phyloP scores from a whole-genome alignment of 37 sponge, comb jelly and placozoan genomes.

The Hexactinellida sp. region DNA sequence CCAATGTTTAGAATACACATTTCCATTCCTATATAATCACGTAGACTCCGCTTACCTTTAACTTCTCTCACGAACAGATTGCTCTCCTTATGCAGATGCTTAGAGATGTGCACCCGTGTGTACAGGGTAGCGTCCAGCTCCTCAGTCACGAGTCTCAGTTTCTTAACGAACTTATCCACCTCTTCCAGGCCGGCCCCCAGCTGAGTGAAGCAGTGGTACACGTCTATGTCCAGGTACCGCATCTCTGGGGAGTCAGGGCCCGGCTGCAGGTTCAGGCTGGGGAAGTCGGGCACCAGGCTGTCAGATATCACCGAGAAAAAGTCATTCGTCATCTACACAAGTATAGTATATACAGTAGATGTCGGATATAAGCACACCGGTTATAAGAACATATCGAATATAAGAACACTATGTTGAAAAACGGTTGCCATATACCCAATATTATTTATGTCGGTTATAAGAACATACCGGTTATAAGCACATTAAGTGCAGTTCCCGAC shows the following conservation, averaged over 20 bases:
- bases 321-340: conserved; percentile 12
- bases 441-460: no score
- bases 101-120: not conserved
- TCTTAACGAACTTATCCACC: not conserved
- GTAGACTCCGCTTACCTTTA: no score
- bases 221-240: not conserved
- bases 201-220: conserved; percentile 14
- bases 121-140: not conserved
- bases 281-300: not conserved
- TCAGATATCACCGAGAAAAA: not conserved
- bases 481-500: no score
- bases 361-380: no score
- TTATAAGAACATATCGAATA: no score
- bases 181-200: not conserved
- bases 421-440: no score
- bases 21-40: no score
- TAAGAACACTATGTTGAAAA: no score
- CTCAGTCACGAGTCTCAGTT: not conserved
- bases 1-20: no score
- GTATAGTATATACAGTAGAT: no score
- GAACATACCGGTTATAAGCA: no score
- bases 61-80: not conserved
- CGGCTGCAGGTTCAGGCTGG: not conserved
- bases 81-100: not conserved
- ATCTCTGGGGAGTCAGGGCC: not conserved